These are phyloP conservation scores for Onchidella celtica DNA, from an alignment of 2,888 invertebrate species.

Conservation along the genomic window DNA sequence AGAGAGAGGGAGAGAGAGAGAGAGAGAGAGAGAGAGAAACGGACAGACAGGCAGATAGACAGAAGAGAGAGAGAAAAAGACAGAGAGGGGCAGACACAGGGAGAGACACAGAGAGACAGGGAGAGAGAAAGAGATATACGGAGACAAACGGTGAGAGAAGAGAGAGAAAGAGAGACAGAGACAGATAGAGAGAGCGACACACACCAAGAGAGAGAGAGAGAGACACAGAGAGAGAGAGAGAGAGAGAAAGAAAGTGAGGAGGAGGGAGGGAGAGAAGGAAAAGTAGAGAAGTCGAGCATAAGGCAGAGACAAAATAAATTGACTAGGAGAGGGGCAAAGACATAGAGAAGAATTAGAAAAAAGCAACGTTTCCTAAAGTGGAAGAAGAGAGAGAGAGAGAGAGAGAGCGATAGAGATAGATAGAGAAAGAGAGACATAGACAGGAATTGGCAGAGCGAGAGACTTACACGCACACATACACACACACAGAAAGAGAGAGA, in stretches of 20 bases:
- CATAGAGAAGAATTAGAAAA: neutral
- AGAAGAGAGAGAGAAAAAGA: too few species aligned
- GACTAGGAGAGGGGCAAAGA: neutral
- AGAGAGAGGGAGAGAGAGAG: slow-evolving; percentile 9
- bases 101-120: too few species aligned
- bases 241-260: too few species aligned
- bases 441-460: neutral
- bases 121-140: too few species aligned
- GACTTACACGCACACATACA: too few species aligned
- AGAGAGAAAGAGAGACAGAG: too few species aligned
- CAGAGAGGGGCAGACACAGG: too few species aligned
- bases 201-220: too few species aligned
- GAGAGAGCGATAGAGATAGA: neutral
- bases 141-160: too few species aligned
- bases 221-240: neutral
- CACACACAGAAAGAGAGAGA: neutral
- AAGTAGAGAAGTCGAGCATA: neutral
- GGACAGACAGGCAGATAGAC: too few species aligned
- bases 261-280: slow-evolving; percentile 16
- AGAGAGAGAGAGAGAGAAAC: neutral
- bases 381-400: neutral
- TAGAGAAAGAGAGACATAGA: neutral
- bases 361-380: neutral
- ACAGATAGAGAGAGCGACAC: too few species aligned
- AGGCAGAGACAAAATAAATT: neutral